A percentile compares a stretch with the other conserved stretches of the same genome.
phyloP scores from a whole-genome alignment of 2,797 vertebrate genomes.

The Acrossocheilus wenchowensis region DNA sequence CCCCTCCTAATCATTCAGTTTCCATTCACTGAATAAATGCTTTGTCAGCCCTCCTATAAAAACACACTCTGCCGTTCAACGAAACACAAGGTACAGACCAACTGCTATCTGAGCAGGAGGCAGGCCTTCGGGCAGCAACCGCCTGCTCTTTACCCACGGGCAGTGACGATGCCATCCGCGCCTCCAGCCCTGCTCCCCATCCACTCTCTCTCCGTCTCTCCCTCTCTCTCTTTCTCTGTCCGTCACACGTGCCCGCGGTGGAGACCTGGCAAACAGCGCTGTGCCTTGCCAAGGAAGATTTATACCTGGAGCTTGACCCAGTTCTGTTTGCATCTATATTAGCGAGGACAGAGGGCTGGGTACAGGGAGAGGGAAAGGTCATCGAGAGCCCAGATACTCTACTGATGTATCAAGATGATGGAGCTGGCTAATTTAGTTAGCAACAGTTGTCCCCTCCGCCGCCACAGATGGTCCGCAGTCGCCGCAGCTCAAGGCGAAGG shows the following conservation, averaged over 20 bases:
- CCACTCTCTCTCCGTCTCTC: constrained; percentile 30
- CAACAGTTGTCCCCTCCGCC: constrained; percentile 96
- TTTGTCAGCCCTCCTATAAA: constrained; percentile 70
- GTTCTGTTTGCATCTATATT: constrained; percentile 95
- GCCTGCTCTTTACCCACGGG: constrained; percentile 82
- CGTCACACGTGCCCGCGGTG: constrained; percentile 85
- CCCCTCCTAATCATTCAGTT: not conserved
- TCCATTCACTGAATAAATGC: constrained; percentile 36
- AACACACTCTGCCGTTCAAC: constrained; percentile 73
- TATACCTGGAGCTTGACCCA: constrained; percentile 97
- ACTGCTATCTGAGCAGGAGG: constrained; percentile 74
- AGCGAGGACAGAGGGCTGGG: constrained; percentile 88
- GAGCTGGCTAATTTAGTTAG: constrained; percentile 97
- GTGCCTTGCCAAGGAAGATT: constrained; percentile 89
- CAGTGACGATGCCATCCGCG: constrained; percentile 77
- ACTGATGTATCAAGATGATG: constrained; percentile 94
- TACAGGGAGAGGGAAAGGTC: constrained; percentile 94
- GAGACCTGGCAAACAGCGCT: constrained; percentile 84
- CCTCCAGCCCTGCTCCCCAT: constrained; percentile 72
- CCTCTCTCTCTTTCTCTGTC: constrained; percentile 77
- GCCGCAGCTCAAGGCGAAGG: constrained; percentile 68
- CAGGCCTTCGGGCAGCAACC: constrained; percentile 86
- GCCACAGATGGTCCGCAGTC: constrained; percentile 89
- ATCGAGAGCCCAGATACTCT: constrained; percentile 87
- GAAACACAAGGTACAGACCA: constrained; percentile 72